Evolutionary conservation across 2,888 invertebrate species (phyloP), one percentile per base, ranked within the genome.

Genomic region (Heliconius cydno): DNA sequence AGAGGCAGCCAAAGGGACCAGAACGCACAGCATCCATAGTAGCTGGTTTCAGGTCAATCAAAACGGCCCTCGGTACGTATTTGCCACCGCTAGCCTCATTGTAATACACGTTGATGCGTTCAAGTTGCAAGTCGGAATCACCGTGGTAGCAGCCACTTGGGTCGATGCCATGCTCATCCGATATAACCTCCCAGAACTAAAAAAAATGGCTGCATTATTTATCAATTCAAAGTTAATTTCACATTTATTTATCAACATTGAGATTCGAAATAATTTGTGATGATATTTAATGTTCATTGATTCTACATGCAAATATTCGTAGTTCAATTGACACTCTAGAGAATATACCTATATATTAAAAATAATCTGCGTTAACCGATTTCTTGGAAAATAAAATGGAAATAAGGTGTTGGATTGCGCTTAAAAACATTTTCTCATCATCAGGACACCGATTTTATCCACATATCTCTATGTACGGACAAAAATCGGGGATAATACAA

Each of bases 51-150:
- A 94, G 88, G 85, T 94, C 93, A 3, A 93, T 92, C 19, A 94
- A 88, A n/a, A 93, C 89, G 34, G 93, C 92, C 34, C 94, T 88
- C 10, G 86, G 86, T 19, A 94, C 94, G 77, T 93, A 94, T 83
- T 93, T 94, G 77, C 95, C 92, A n/a, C 93, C 95, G 9, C 94
- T 89, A 0, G 96, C 97, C 88, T 97, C 97, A 86, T 97, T 97
- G 94, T 96, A 97, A 90, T 97, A 97, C 30, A 97, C 97, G 86
- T 97, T 96, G 86, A 97, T 97, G 82, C 97, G 95, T 90, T 97
- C 97, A 74, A 97, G 91, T 88, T 97, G 97, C 22, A 97, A 95
- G 85, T 97, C 96, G 9, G 96, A 96, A 89, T 97, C 96, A 15
- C 97, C 97, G 84, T 96, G 95, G 90, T 96, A 97, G 25, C 88